Conservation (phyloP, 2,888 invertebrate genomes). For the Hyalella azteca region DNA sequence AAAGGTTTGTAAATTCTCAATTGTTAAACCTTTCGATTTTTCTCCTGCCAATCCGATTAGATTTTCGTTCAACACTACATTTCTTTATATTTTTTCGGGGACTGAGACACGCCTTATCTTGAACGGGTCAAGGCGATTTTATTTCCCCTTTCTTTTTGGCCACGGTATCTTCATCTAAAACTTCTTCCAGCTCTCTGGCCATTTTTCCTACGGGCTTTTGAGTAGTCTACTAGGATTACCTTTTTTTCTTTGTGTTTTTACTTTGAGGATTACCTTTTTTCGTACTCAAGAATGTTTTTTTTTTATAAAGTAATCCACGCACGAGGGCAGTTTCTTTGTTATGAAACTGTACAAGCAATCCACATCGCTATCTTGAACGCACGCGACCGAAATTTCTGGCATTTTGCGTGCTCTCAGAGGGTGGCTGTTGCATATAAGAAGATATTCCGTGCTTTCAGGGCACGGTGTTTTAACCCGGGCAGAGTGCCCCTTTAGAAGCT, state of each 20-base stretch:
- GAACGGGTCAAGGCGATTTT: not conserved
- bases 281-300: not conserved
- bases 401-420: not conserved
- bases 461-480: not conserved
- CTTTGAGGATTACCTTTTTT: not conserved
- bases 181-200: not conserved
- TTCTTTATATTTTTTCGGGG: not conserved
- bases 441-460: not conserved
- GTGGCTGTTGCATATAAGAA: not conserved
- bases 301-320: not conserved
- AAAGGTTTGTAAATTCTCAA: too few relatives aligned
- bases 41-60: not conserved
- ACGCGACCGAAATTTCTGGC: not conserved
- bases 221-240: slow-evolving; percentile 1
- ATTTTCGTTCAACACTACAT: not conserved
- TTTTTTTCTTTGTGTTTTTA: not conserved
- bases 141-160: not conserved
- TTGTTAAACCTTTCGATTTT: not conserved
- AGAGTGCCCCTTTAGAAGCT: too few relatives aligned
- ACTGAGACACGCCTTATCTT: not conserved
- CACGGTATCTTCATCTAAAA: not conserved
- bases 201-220: not conserved
- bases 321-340: not conserved
- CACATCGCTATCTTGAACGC: not conserved
- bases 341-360: not conserved